These are phyloP conservation scores for Alcedo quadribrachys DNA, from an alignment of 2,797 vertebrate genomes.

Conservation along the genomic window DNA sequence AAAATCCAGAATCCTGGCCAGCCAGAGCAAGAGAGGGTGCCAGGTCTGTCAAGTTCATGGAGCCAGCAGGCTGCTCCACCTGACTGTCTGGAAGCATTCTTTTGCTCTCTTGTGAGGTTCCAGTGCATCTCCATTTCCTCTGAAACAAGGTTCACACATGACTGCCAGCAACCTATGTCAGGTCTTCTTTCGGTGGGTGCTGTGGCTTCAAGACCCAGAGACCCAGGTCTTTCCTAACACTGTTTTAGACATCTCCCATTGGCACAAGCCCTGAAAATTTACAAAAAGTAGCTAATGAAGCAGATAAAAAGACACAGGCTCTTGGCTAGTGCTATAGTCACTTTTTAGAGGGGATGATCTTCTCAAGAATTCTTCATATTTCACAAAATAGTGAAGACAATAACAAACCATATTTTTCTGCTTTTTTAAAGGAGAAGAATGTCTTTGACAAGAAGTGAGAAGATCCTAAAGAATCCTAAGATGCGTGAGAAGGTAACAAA, in stretches of 20 bases:
- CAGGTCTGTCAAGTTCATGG: slow-evolving; percentile 56
- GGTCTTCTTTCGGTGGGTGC: slow-evolving; percentile 37
- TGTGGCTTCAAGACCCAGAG: slow-evolving; percentile 31
- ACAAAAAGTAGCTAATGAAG: background rate
- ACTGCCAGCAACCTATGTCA: slow-evolving; percentile 45
- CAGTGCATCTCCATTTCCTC: slow-evolving; percentile 69
- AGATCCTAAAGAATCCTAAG: background rate
- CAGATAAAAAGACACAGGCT: background rate
- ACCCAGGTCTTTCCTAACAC: background rate
- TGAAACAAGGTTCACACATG: slow-evolving; percentile 65
- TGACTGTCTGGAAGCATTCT: slow-evolving; percentile 78
- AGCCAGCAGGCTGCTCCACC: slow-evolving; percentile 72
- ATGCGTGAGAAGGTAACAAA: background rate
- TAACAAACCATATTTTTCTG: background rate
- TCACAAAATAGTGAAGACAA: background rate
- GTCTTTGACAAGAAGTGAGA: background rate
- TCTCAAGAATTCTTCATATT: background rate
- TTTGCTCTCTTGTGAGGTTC: slow-evolving; percentile 67
- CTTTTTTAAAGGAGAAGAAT: background rate
- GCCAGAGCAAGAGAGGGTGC: slow-evolving; percentile 48
- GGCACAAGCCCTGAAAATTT: background rate
- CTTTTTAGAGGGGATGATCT: background rate
- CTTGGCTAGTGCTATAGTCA: background rate
- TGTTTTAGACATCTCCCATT: background rate
- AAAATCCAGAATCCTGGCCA: slow-evolving; percentile 67